Evolutionary conservation across 2,888 invertebrate species (phyloP), one percentile per base, ranked within the genome.

Genomic region (Pristionchus fissidentatus): DNA sequence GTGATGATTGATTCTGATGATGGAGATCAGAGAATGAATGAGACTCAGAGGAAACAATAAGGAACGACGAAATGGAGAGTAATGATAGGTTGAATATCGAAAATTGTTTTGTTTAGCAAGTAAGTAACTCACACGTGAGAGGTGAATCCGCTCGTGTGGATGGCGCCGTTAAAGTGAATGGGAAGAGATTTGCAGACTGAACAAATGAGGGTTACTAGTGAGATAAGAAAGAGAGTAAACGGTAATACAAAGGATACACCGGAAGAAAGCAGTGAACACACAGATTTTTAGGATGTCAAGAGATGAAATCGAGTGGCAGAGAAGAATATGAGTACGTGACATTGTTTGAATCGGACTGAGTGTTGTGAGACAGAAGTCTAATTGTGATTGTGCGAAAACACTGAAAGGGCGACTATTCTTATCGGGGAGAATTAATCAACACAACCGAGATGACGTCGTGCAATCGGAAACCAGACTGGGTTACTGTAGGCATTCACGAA

Each of bases 161-260:
- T 38, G 1, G 22, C n/a, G n/a, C n/a, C n/a, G n/a, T n/a, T n/a
- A 22, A 32, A 15, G 38, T 10, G 66, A 66, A 66, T 7, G 15
- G 66, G 38, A 38, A 66, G 41, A 66, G 35, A 66, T 19, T n/a
- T 66, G 66, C 66, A 38, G 66, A 66, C 38, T 66, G 66, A 66
- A 66, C 66, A 66, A 66, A 62, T 38, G 66, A 66, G 32, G 66
- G 66, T 66, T 66, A 66, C 66, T 66, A 15, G 66, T 22, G 35
- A 22, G 38, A 41, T 38, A 38, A 66, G 66, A 38, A 38, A 66
- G n/a, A n/a, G 38, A 38, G 29, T 60, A n/a, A n/a, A n/a, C 32
- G 60, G 60, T 66, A n/a, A n/a, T n/a, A 66, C 38, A 38, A 66
- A 38, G n/a, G n/a, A n/a, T n/a, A 38, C 41, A 66, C 66, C 66